Conservation (phyloP, 2,797 vertebrate genomes). For the Diplodus puntazzo region DNA sequence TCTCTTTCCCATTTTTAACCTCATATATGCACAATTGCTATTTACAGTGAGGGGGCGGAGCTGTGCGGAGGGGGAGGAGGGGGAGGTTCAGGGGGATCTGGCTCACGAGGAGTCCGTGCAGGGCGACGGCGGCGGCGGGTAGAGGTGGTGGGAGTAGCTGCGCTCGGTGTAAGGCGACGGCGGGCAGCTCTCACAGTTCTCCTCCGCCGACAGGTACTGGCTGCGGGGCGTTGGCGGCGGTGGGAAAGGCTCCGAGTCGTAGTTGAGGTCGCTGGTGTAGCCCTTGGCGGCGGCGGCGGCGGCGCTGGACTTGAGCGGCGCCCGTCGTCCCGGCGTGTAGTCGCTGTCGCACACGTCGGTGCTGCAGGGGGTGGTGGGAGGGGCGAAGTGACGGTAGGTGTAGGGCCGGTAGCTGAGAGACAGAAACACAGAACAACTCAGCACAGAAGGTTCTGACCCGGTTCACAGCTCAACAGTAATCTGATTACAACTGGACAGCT, state of each 20-base stretch:
- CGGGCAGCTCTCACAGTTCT: constrained; percentile 98
- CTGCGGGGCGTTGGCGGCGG: constrained; percentile 96
- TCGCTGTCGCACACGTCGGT: constrained; percentile 98
- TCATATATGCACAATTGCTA: constrained; percentile 86
- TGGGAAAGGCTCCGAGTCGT: constrained; percentile 96
- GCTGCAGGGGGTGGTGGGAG: constrained; percentile 97
- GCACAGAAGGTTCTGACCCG: no score
- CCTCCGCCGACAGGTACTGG: constrained; percentile 97
- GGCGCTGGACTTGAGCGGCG: constrained; percentile 85
- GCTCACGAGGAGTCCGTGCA: constrained; percentile 98
- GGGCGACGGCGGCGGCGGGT: constrained; percentile 95
- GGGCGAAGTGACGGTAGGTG: constrained; percentile 96
- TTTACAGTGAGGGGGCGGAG: constrained; percentile 87
- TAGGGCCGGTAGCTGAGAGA: constrained; percentile 92
- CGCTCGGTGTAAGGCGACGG: constrained; percentile 96
- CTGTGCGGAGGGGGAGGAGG: constrained; percentile 28
- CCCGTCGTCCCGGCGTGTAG: constrained; percentile 93
- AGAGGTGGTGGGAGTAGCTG: constrained; percentile 98
- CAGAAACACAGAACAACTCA: not conserved
- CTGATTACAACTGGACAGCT: no score
- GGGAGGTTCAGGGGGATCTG: not conserved
- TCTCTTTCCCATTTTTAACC: constrained; percentile 82
- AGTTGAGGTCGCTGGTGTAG: constrained; percentile 96
- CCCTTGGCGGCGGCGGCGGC: constrained; percentile 84
- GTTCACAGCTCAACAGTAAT: no score